phyloP scores from a whole-genome alignment of 2,113 vertebrate genomes.

The Petaurus breviceps region DNA sequence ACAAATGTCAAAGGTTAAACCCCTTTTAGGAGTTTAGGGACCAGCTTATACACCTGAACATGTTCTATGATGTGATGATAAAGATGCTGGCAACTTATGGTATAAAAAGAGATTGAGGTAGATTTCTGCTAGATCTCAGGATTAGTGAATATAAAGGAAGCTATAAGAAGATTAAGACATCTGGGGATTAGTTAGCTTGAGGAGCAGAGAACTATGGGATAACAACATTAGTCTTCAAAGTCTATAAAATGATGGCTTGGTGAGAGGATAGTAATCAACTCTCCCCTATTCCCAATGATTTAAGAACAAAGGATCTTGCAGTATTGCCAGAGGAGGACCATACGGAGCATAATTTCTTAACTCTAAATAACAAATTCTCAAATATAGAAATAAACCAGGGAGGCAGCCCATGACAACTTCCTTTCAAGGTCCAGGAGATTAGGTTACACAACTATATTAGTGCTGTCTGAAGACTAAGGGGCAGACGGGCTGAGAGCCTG shows the following conservation, averaged over 20 bases:
- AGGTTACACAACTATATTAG: background rate
- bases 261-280: background rate
- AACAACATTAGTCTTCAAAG: background rate
- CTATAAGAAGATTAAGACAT: conserved; percentile 13
- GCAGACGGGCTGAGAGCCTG: background rate
- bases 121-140: background rate
- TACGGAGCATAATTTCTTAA: conserved; percentile 42
- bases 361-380: conserved; percentile 6
- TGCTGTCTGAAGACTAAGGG: background rate
- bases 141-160: background rate
- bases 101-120: background rate
- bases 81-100: accelerated
- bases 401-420: background rate
- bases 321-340: background rate
- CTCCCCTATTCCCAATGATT: conserved; percentile 40
- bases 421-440: background rate
- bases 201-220: background rate
- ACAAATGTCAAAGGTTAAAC: background rate
- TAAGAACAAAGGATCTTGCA: conserved; percentile 32
- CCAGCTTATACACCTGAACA: background rate
- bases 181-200: background rate
- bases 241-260: conserved; percentile 22
- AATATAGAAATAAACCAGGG: background rate
- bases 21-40: background rate
- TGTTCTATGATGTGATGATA: background rate